A percentile compares a stretch with the other conserved stretches of the same genome.
phyloP scores from a whole-genome alignment of 2,888 invertebrate genomes.

The Lampropteryx suffumata region DNA sequence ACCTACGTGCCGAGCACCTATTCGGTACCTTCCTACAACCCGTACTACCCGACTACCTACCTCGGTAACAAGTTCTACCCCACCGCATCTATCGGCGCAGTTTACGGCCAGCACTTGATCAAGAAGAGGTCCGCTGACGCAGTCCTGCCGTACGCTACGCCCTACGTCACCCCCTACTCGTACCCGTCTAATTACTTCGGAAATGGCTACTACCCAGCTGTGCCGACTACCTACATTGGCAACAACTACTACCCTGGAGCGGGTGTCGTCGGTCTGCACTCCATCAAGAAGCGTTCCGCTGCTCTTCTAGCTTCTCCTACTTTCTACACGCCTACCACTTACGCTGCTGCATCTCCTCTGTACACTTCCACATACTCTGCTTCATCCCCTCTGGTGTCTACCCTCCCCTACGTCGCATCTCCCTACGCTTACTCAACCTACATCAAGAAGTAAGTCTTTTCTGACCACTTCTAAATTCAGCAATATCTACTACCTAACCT shows the following conservation, averaged over 20 bases:
- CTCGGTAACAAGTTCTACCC: slow-evolving; percentile 16
- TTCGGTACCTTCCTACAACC: slow-evolving; percentile 19
- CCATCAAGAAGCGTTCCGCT: slow-evolving; percentile 36
- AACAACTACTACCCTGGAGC: slow-evolving; percentile 14
- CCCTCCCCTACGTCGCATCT: slow-evolving; percentile 22
- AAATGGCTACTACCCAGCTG: slow-evolving; percentile 26
- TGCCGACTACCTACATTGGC: slow-evolving; percentile 12
- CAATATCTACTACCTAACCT: slow-evolving; percentile 4
- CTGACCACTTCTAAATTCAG: background rate
- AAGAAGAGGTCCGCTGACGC: slow-evolving; percentile 35
- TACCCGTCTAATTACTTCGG: slow-evolving; percentile 19
- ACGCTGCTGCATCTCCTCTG: slow-evolving; percentile 16
- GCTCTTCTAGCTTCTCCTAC: slow-evolving; percentile 35
- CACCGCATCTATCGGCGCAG: slow-evolving; percentile 2
- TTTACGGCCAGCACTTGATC: slow-evolving; percentile 26
- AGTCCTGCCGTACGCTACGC: slow-evolving; percentile 18
- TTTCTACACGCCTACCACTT: slow-evolving; percentile 30
- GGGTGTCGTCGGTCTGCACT: slow-evolving; percentile 17
- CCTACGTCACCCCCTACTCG: slow-evolving; percentile 11
- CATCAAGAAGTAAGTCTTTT: slow-evolving; percentile 35
- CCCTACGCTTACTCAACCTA: slow-evolving; percentile 30
- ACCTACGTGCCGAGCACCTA: slow-evolving; percentile 30
- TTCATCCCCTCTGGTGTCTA: slow-evolving; percentile 21
- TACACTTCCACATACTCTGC: slow-evolving; percentile 23
- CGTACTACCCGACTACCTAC: slow-evolving; percentile 23